These are phyloP conservation scores for Heteromurus nitidus DNA, from an alignment of 2,888 invertebrate species.

Conservation along the genomic window DNA sequence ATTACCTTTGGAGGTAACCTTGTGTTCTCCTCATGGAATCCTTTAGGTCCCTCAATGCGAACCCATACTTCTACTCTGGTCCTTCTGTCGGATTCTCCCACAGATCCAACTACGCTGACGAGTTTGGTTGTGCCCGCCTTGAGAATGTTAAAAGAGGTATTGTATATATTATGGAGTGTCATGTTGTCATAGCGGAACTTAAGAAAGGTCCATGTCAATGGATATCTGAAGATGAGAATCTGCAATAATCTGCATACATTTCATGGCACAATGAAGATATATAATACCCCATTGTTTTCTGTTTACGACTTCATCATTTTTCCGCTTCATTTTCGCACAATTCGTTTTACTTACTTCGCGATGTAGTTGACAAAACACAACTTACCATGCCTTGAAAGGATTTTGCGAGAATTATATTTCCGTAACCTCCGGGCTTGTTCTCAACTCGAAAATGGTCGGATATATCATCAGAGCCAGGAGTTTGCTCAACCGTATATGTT, in stretches of 20 bases:
- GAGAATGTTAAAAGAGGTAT: no score
- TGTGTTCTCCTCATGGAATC: conserved; percentile 17
- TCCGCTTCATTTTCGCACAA: no score
- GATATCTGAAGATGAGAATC: no score
- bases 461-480: conserved; percentile 6
- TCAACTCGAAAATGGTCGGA: conserved; percentile 49
- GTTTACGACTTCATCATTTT: no score
- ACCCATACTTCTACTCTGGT: conserved; percentile 40
- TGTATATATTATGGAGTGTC: no score
- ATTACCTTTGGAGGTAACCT: conserved; percentile 41
- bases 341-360: no score
- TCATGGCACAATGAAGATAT: no score
- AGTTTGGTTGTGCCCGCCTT: conserved; percentile 24
- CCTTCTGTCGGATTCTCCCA: conserved; percentile 1
- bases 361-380: no score
- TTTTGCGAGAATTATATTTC: conserved; percentile 39
- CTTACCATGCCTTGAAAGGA: conserved; percentile 52
- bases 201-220: no score
- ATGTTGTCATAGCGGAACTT: no score
- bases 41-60: conserved; percentile 19
- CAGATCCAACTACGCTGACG: conserved; percentile 36
- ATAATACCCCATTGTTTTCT: no score
- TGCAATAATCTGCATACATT: no score
- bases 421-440: conserved; percentile 34
- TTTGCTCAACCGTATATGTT: neutral